These are phyloP conservation scores for Austrolebias charrua DNA, from an alignment of 2,797 vertebrate species.

Conservation along the genomic window DNA sequence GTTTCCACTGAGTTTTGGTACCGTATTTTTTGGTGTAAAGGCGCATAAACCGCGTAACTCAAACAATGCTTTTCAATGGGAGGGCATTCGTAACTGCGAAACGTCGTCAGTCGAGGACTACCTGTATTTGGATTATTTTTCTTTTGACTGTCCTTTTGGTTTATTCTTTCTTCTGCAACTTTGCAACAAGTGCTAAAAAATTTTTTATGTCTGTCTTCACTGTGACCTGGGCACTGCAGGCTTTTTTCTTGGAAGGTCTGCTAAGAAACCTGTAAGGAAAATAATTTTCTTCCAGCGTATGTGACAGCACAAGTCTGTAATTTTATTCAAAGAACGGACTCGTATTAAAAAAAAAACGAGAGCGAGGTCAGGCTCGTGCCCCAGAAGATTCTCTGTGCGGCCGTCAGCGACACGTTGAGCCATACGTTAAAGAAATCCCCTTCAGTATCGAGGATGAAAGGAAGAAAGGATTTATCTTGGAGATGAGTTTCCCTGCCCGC, in stretches of 20 bases:
- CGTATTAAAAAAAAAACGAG: conserved; percentile 15
- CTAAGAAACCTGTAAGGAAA: conserved; percentile 17
- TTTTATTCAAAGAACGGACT: conserved; percentile 63
- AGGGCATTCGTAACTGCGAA: too few relatives aligned
- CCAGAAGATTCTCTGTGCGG: conserved; percentile 51
- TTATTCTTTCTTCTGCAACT: too few relatives aligned
- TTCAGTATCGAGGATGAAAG: conserved; percentile 68
- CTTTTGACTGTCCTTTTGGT: too few relatives aligned
- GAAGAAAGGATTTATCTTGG: conserved; percentile 78
- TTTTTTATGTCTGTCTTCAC: too few relatives aligned
- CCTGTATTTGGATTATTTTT: too few relatives aligned
- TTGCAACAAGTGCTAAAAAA: too few relatives aligned
- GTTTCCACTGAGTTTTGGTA: too few relatives aligned
- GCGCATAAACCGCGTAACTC: too few relatives aligned
- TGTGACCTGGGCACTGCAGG: too few relatives aligned
- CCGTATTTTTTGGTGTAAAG: too few relatives aligned
- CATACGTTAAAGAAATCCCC: conserved; percentile 74
- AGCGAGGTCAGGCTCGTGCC: conserved; percentile 46
- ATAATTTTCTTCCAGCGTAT: conserved; percentile 51
- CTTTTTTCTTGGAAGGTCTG: background rate
- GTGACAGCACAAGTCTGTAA: conserved; percentile 56
- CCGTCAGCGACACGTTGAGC: conserved; percentile 61
- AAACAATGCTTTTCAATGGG: too few relatives aligned
- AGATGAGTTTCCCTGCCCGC: conserved; percentile 70
- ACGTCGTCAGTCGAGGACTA: too few relatives aligned